phyloP scores from a whole-genome alignment of 2,113 vertebrate species.

The Gila orcuttii region DNA sequence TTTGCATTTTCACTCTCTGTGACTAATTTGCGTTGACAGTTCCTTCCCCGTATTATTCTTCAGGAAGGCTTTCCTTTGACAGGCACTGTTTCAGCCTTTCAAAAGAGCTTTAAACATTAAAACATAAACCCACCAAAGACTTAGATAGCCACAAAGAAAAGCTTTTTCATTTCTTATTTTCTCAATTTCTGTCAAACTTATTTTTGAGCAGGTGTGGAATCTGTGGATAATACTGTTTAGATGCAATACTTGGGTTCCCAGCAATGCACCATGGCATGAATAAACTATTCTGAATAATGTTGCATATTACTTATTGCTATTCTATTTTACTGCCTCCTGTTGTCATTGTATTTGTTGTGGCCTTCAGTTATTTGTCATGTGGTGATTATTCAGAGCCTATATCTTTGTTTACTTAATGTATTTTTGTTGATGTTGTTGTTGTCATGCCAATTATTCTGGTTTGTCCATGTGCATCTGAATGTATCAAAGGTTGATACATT shows the following conservation, averaged over 20 bases:
- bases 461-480: conserved; percentile 2
- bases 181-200: not conserved
- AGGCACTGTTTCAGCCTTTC: not conserved
- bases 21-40: conserved; percentile 7
- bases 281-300: not conserved
- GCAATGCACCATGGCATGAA: not conserved
- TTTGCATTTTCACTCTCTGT: conserved; percentile 6
- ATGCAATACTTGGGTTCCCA: not conserved
- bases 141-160: not conserved
- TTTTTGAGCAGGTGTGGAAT: conserved; percentile 17
- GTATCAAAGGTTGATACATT: not conserved
- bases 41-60: not conserved
- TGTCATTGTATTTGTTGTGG: not conserved
- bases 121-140: not conserved
- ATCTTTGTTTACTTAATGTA: not conserved
- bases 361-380: not conserved
- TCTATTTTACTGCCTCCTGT: not conserved
- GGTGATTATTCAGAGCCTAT: not conserved
- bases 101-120: conserved; percentile 18
- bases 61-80: not conserved
- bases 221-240: conserved; percentile 11
- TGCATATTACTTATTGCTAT: not conserved
- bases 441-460: not conserved
- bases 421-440: not conserved
- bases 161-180: conserved; percentile 16